Conservation (phyloP, 2,113 vertebrate genomes). For the Picathartes gymnocephalus region DNA sequence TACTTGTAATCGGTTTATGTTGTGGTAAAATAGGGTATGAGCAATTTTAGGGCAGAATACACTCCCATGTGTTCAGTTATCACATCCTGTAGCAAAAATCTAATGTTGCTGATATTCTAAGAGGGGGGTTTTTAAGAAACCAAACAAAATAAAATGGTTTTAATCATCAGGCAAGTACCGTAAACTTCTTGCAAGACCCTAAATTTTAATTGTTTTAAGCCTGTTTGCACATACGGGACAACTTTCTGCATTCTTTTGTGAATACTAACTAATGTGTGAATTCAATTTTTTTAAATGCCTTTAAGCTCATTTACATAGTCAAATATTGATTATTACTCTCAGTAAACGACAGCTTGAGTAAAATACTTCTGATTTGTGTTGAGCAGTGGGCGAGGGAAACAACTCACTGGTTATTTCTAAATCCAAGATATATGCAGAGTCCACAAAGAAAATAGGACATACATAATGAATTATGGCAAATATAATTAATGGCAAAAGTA, state of each 20-base stretch:
- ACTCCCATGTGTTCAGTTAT: neutral
- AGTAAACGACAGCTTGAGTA: neutral
- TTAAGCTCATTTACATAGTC: neutral
- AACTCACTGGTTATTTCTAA: neutral
- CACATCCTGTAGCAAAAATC: neutral
- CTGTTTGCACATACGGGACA: neutral
- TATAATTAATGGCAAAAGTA: neutral
- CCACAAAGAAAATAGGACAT: neutral
- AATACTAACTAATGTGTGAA: neutral
- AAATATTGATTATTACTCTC: neutral
- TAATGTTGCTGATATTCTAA: neutral
- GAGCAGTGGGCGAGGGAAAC: neutral
- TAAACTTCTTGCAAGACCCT: neutral
- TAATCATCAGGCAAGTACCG: neutral
- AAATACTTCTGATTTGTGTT: neutral
- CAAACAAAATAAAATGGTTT: neutral
- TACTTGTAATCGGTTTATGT: neutral
- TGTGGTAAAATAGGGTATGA: neutral
- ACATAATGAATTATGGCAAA: neutral
- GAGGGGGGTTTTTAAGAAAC: neutral
- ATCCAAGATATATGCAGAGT: neutral
- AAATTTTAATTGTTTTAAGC: neutral
- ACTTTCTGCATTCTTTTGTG: neutral
- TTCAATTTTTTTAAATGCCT: neutral
- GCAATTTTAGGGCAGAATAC: neutral